Evolutionary conservation across 2,113 vertebrate species (phyloP), one percentile per base, ranked within the genome.

Genomic region (Malurus alboscapulatus): DNA sequence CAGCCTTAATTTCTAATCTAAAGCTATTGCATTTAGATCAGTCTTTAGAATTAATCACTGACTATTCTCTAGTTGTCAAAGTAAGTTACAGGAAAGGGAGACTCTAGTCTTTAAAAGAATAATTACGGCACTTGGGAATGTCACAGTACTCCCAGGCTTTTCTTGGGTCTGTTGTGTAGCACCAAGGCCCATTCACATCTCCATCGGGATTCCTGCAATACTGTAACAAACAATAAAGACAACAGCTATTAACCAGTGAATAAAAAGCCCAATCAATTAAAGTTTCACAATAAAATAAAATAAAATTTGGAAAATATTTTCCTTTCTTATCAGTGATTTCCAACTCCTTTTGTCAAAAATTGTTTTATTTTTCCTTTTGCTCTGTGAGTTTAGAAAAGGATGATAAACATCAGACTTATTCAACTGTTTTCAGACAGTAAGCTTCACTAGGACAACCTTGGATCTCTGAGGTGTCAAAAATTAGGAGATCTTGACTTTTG

Each of bases 141-240:
- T 98, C 98, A 95, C 99, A 99, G 95, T 99, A 98, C 59, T 99
- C 99, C 97, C 98, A 99, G 34, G 98, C 97, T 96, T 98, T 98
- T 34, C 45, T 93, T 1, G 91, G 93, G 78, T 98, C 98, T 38
- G 73, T 99, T 5, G 99, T 99, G 91, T 99, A 99, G 96, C 99
- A 99, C 99, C 99, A 99, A 11, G 99, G 99, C 24, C 99, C 99
- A 15, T 98, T 98, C n/a, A 95, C 89, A 12, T 99, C 99, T 3
- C 89, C 95, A 25, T 99, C 99, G 19, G 99, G 99, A 94, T 99
- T 99, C 57, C 99, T 98, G 98, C 99, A 99, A 91, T 98, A 98
- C 99, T 99, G 93, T 66, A 67, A 77, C 13, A 63, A 95, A 88
- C 30, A 83, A 87, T 36, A 54, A 95, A 59, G 36, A 55, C 24